Evolutionary conservation across 2,113 vertebrate species (phyloP).

Genomic region (Etia nguti): DNA sequence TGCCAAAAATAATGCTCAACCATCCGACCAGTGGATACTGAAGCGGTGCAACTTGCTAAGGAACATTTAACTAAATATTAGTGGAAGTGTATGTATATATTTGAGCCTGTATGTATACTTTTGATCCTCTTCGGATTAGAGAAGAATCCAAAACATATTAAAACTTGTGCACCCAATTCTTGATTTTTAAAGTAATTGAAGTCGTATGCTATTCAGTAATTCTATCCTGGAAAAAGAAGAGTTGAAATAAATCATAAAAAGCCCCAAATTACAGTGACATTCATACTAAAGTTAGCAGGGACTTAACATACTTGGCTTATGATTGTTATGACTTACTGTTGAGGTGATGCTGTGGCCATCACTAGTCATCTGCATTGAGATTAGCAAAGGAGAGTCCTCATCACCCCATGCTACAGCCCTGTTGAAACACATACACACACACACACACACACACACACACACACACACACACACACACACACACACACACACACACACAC

Average conservation of each 20-base stretch:
- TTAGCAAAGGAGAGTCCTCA: conserved; percentile 62
- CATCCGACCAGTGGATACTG: background rate
- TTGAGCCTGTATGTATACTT: background rate
- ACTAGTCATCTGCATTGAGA: conserved; percentile 73
- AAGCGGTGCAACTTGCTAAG: background rate
- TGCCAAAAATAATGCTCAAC: background rate
- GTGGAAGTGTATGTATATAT: background rate
- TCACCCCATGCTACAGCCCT: conserved; percentile 64
- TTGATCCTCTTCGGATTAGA: background rate
- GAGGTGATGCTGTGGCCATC: conserved; percentile 75
- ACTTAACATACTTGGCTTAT: background rate
- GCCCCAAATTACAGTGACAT: background rate
- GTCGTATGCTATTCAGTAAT: background rate
- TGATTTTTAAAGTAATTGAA: background rate
- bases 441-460: background rate
- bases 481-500: background rate
- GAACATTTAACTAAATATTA: background rate
- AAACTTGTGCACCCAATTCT: background rate
- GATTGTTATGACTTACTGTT: conserved; percentile 38
- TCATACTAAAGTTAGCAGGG: background rate
- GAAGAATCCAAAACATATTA: background rate
- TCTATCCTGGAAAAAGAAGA: background rate
- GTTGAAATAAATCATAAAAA: background rate
- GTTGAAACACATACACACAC: conserved; percentile 15
- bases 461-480: conserved; percentile 18